Evolutionary conservation across 2,888 invertebrate species (phyloP).

Genomic region (Dioctria linearis): DNA sequence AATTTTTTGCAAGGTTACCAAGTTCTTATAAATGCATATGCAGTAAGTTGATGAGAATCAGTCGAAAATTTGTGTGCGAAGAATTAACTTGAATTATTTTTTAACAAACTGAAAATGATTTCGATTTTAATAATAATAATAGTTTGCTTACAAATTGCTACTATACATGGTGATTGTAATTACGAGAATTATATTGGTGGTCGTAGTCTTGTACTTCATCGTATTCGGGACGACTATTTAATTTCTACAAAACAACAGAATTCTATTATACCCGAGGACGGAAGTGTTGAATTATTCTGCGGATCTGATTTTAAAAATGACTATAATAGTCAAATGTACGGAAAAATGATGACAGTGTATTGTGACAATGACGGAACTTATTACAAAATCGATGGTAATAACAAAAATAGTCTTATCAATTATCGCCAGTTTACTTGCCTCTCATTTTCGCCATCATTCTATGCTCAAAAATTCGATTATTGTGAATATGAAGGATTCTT

Average conservation of each 20-base stretch:
- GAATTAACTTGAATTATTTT: too few relatives aligned
- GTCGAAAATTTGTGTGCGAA: too few relatives aligned
- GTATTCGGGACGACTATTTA: neutral
- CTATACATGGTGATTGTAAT: neutral
- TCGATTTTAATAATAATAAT: neutral
- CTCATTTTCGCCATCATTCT: neutral
- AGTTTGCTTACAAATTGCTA: neutral
- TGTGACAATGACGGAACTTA: neutral
- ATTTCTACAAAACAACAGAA: neutral
- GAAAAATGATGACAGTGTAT: neutral
- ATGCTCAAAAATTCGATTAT: neutral
- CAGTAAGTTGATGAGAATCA: too few relatives aligned
- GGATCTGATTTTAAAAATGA: neutral
- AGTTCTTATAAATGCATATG: too few relatives aligned
- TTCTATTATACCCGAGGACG: neutral
- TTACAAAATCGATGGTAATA: neutral
- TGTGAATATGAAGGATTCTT: constrained; percentile 12
- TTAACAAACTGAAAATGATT: neutral
- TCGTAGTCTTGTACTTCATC: neutral
- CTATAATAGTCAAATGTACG: neutral
- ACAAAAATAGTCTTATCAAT: neutral
- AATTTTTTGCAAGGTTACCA: too few relatives aligned
- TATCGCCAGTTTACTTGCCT: neutral
- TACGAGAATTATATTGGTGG: neutral
- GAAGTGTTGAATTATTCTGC: neutral